Base-by-base conservation (phyloP, 2,888 invertebrate species). In the Trissoscelio sp. region DNA sequence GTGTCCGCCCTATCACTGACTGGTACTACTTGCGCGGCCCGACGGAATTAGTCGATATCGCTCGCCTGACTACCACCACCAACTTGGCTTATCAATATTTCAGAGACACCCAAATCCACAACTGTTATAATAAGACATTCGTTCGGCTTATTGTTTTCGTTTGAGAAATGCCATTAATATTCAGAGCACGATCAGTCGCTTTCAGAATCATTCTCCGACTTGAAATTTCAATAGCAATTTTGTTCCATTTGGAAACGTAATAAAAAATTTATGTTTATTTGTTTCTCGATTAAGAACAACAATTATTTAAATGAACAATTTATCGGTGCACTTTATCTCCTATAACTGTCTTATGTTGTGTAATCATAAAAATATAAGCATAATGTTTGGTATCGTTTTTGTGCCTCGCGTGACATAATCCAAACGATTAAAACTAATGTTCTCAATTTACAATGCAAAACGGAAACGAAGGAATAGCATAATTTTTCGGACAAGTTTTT, bases 1-100 rank as follows among this genome's bases (percentile, higher is more conserved):
- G 66, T 60, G 44, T 70, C 62, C 58, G 67, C 42, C 75, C 51
- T 75, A 58, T 75, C 75, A 48, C 66, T 66, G 74, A 81, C 75
- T 81, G 80, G 66, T 72, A 81, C 80, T 81, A 81, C 80, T 81
- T 44, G 55, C 64, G 9, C 79, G 39, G 44, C 44, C 57, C 69
- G 57, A 24, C 64, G 20, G 58, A 70, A 70, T 66, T 58, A 81
- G 80, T 80, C 80, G 64, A 80, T 80, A 80, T 64, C 67, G 28
- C 62, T 72, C 11, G 42, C 34, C 22, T 28, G 42, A 60, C 51
- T 62, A 14, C 42, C 1, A 57, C 55, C 42, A 55, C 53, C 31
- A 67, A 44, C 31, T 44, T 37, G 31, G 39, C 31, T 44, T 55
- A 22, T 67, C 18, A 67, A 67, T 67, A 67, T 53, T 66, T 66